Evolutionary conservation across 1,140 invertebrate species (phyloP).

Genomic region (Drosophila ercepeae): DNA sequence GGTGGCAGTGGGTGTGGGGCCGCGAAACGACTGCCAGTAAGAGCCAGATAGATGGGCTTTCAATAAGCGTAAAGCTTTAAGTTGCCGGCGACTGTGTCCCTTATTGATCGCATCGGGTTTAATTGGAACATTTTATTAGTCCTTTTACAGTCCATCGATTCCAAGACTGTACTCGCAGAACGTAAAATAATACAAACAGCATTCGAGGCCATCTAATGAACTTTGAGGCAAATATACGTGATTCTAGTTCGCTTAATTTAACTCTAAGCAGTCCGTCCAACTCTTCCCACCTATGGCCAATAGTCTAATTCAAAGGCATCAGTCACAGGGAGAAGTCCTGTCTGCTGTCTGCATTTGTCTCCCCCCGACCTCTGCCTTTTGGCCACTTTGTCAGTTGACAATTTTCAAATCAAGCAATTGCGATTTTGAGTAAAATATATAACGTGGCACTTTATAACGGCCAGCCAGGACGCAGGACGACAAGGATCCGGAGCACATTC

Average conservation of each 20-base stretch:
- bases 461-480: constrained; percentile 14
- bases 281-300: background rate
- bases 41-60: constrained; percentile 52
- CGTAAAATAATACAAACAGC: background rate
- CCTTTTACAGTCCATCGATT: constrained; percentile 36
- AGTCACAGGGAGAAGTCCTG: background rate
- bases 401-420: constrained; percentile 78
- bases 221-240: background rate
- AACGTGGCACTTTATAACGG: constrained; percentile 58
- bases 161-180: background rate
- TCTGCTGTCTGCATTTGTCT: background rate
- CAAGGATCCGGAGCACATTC: constrained; percentile 17
- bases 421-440: constrained; percentile 72
- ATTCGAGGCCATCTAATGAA: background rate
- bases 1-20: background rate
- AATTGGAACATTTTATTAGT: constrained; percentile 49
- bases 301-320: background rate
- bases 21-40: constrained; percentile 2
- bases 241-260: background rate
- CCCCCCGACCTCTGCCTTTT: background rate
- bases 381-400: constrained; percentile 61
- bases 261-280: background rate
- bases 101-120: constrained; percentile 43
- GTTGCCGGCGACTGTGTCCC: constrained; percentile 20
- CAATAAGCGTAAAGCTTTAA: constrained; percentile 52